A percentile compares a stretch with the other conserved stretches of the same genome.
Evolutionary conservation across 2,888 invertebrate genomes (phyloP).

Genomic region (Conistra vaccinii): DNA sequence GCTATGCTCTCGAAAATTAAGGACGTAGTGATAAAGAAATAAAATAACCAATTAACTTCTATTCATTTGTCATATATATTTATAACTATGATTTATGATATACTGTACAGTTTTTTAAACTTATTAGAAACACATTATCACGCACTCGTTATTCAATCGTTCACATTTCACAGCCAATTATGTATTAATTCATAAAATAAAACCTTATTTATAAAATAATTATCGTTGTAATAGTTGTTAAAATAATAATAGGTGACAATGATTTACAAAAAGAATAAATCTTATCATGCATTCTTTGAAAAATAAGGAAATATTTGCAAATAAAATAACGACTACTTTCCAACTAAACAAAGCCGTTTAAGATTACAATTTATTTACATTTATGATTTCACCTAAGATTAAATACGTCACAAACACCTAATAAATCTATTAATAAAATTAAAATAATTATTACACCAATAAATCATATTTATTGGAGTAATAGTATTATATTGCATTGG

Average conservation of each 20-base stretch:
- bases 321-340: neutral
- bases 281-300: neutral
- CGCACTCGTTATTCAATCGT: constrained; percentile 23
- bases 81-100: constrained; percentile 14
- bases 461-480: constrained; percentile 53
- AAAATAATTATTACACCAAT: constrained; percentile 28
- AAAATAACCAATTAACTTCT: constrained; percentile 12
- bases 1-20: neutral
- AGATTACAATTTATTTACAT: constrained; percentile 14
- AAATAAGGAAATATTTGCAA: constrained; percentile 17
- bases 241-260: neutral
- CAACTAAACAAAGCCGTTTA: neutral
- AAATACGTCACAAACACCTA: constrained; percentile 21
- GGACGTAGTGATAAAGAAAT: constrained; percentile 8
- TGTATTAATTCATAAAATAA: constrained; percentile 23
- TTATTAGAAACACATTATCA: constrained; percentile 25
- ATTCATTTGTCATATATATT: constrained; percentile 44
- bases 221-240: neutral
- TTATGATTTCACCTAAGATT: constrained; percentile 24
- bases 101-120: constrained; percentile 31
- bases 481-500: constrained; percentile 34
- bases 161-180: constrained; percentile 55
- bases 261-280: neutral
- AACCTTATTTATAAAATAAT: constrained; percentile 5
- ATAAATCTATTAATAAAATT: constrained; percentile 31